Evolutionary conservation across 2,113 vertebrate species (phyloP).

Genomic region (Sphaerodactylus townsendi): DNA sequence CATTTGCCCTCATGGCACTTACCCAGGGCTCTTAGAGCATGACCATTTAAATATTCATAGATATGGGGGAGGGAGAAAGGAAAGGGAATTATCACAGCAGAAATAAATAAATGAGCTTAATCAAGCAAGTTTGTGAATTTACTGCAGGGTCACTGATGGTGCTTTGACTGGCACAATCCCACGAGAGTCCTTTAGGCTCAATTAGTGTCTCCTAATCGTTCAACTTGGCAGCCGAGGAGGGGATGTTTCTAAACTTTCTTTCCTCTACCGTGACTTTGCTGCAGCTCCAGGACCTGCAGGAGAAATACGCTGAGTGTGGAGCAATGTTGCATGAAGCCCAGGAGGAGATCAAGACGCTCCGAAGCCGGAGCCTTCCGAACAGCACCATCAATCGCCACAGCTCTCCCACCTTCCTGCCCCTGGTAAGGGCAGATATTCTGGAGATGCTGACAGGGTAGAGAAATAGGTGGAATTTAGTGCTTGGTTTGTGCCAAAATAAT

Average conservation of each 20-base stretch:
- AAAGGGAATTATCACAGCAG: neutral
- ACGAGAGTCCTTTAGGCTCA: neutral
- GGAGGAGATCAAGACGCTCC: conserved; percentile 84
- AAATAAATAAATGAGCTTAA: neutral
- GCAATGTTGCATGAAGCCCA: conserved; percentile 82
- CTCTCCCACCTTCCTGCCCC: conserved; percentile 75
- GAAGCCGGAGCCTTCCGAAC: conserved; percentile 79
- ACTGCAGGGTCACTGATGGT: neutral
- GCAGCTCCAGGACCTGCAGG: conserved; percentile 83
- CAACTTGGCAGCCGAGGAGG: neutral
- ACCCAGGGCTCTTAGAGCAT: too few relatives aligned
- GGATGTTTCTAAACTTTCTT: neutral
- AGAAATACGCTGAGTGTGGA: conserved; percentile 80
- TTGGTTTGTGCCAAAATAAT: neutral
- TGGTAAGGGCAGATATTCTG: conserved; percentile 75
- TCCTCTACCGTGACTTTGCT: neutral
- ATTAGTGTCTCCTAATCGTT: neutral
- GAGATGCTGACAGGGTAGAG: rapidly evolving
- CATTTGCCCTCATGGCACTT: too few relatives aligned
- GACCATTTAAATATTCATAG: too few relatives aligned
- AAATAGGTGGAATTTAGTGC: rapidly evolving
- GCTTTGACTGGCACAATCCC: neutral
- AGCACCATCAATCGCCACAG: conserved; percentile 83
- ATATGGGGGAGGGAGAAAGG: too few relatives aligned
- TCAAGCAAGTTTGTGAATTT: neutral